phyloP scores from a whole-genome alignment of 2,113 vertebrate genomes.

The Hemiscyllium ocellatum region DNA sequence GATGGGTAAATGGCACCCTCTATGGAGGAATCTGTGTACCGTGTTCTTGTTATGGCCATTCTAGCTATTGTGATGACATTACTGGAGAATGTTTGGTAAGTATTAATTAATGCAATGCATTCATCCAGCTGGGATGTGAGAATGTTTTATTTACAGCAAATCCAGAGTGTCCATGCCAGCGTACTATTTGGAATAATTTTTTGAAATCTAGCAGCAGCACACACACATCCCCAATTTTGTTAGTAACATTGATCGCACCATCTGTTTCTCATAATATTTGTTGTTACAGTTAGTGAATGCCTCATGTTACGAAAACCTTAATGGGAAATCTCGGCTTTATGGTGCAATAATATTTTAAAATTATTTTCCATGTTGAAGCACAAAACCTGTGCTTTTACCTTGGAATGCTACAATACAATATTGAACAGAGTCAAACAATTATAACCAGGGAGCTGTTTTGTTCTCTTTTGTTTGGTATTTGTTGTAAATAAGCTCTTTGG shows the following conservation, averaged over 20 bases:
- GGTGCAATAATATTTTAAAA: not conserved
- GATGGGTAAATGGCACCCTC: constrained; percentile 68
- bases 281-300: constrained; percentile 1
- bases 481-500: not conserved
- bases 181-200: not conserved
- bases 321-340: not conserved
- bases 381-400: not conserved
- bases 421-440: not conserved
- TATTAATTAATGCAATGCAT: constrained; percentile 27
- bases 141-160: not conserved
- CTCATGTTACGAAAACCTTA: constrained; percentile 7
- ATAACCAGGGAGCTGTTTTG: not conserved
- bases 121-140: not conserved
- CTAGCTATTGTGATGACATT: constrained; percentile 62
- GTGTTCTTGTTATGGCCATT: constrained; percentile 67
- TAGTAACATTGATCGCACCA: not conserved
- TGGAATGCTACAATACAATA: not conserved
- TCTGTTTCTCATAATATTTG: not conserved
- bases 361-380: not conserved
- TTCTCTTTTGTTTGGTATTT: not conserved
- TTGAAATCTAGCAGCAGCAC: not conserved
- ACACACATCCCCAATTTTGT: not conserved
- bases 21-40: constrained; percentile 65
- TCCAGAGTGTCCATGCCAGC: not conserved
- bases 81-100: constrained; percentile 71